Evolutionary conservation across 2,113 vertebrate species (phyloP).

Genomic region (Acinonyx jubatus): DNA sequence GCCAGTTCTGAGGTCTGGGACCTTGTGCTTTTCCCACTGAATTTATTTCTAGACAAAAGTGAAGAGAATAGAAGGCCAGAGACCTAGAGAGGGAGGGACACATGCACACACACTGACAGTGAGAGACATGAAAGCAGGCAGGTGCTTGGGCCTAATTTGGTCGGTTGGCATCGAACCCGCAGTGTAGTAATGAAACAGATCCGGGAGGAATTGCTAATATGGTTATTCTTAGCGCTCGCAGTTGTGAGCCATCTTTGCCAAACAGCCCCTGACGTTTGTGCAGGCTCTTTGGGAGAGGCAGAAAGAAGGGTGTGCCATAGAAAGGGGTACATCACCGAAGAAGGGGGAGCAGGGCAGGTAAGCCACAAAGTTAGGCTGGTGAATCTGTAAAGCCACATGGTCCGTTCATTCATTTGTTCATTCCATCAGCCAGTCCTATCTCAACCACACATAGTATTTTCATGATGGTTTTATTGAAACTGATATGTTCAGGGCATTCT

Average conservation of each 20-base stretch:
- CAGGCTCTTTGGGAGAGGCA: constrained; percentile 12
- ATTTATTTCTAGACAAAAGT: neutral
- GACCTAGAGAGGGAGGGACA: neutral
- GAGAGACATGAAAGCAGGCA: constrained; percentile 35
- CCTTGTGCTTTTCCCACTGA: neutral
- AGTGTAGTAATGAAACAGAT: constrained; percentile 36
- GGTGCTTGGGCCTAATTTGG: constrained; percentile 4
- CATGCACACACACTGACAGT: neutral
- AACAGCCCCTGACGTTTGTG: neutral
- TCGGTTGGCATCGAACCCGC: neutral
- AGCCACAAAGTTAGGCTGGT: fast-evolving
- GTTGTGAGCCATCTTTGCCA: constrained; percentile 32
- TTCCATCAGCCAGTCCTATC: neutral
- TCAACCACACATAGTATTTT: neutral
- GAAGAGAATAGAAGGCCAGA: neutral
- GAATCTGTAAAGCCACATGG: neutral
- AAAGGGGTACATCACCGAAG: neutral
- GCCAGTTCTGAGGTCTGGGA: neutral
- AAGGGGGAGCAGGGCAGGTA: neutral
- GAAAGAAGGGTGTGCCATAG: neutral
- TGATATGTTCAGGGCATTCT: neutral
- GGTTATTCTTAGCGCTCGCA: constrained; percentile 51
- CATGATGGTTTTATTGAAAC: neutral
- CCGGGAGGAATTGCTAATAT: constrained; percentile 36
- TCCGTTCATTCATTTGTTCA: fast-evolving